A percentile compares a stretch with the other conserved stretches of the same genome.
Evolutionary conservation across 92 coral and sea anemone species (phyloP).

Genomic region (Umimayanthus chanpuru): DNA sequence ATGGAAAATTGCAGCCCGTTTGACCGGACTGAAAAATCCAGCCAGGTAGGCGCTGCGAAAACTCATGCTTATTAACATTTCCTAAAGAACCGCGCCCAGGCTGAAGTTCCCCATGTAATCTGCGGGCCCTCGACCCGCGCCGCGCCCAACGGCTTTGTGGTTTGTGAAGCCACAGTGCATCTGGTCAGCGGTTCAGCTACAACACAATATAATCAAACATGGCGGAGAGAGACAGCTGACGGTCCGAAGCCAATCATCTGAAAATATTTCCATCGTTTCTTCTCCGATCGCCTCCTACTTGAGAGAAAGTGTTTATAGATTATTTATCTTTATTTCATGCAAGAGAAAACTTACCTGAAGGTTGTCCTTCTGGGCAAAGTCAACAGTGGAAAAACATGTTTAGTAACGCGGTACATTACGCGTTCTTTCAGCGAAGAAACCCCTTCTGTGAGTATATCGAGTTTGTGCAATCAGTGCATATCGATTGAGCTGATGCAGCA

Average conservation of each 20-base stretch:
- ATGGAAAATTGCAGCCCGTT: too few species aligned
- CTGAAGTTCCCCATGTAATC: too few species aligned
- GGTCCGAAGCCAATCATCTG: slow-evolving; percentile 16
- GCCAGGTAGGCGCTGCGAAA: too few species aligned
- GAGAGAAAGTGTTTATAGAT: background rate
- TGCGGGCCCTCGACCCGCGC: too few species aligned
- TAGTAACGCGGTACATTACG: slow-evolving; percentile 95
- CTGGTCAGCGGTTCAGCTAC: slow-evolving; percentile 9
- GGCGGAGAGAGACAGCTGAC: slow-evolving; percentile 43
- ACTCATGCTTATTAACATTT: too few species aligned
- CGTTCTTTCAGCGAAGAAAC: slow-evolving; percentile 96
- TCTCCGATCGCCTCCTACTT: slow-evolving; percentile 14
- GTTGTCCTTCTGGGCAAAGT: slow-evolving; percentile 99
- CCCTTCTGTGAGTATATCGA: slow-evolving; percentile 76
- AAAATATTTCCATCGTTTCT: background rate
- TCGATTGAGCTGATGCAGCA: background rate
- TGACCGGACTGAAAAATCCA: too few species aligned
- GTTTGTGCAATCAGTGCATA: too few species aligned
- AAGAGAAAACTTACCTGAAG: slow-evolving; percentile 95
- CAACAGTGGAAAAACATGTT: slow-evolving; percentile 97
- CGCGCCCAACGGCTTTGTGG: too few species aligned
- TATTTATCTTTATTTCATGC: slow-evolving; percentile 71
- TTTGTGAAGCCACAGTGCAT: background rate
- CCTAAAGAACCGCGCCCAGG: too few species aligned
- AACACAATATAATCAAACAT: slow-evolving; percentile 14